These are phyloP conservation scores for Stenichneumon culpator DNA, from an alignment of 2,888 invertebrate species.

Conservation along the genomic window DNA sequence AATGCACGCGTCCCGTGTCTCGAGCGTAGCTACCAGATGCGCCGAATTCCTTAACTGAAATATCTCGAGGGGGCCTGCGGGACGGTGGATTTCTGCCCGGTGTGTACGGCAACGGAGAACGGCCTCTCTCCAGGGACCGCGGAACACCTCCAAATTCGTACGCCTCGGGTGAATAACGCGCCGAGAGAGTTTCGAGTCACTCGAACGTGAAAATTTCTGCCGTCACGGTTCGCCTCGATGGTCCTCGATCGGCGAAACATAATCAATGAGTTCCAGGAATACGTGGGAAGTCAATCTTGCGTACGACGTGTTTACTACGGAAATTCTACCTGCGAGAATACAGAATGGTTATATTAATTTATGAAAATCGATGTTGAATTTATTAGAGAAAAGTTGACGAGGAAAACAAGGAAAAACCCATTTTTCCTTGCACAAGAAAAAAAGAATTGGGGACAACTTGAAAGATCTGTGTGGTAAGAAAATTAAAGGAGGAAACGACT, in stretches of 20 bases:
- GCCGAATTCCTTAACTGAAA: conserved; percentile 60
- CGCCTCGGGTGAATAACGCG: conserved; percentile 18
- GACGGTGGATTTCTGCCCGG: background rate
- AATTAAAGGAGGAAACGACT: no score
- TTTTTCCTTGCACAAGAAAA: background rate
- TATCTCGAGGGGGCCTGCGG: conserved; percentile 18
- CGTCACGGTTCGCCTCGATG: background rate
- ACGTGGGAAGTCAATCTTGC: background rate
- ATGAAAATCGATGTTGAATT: background rate
- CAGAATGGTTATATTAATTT: background rate
- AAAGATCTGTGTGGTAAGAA: no score
- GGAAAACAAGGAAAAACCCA: background rate
- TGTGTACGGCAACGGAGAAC: conserved; percentile 16
- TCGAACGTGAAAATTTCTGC: background rate
- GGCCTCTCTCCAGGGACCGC: background rate
- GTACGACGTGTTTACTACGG: background rate
- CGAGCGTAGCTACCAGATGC: conserved; percentile 50
- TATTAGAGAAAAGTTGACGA: background rate
- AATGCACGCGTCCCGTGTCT: conserved; percentile 27
- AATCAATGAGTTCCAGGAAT: background rate
- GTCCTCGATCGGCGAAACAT: conserved; percentile 1
- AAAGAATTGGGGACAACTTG: no score
- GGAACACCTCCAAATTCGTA: conserved; percentile 36
- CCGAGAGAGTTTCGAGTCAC: background rate
- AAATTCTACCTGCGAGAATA: background rate